Percentiles rank a stretch among this genome's conserved stretches.
These are phyloP conservation scores for Hoplodrina ambigua DNA, from an alignment of 2,888 invertebrate species.

Conservation along the genomic window DNA sequence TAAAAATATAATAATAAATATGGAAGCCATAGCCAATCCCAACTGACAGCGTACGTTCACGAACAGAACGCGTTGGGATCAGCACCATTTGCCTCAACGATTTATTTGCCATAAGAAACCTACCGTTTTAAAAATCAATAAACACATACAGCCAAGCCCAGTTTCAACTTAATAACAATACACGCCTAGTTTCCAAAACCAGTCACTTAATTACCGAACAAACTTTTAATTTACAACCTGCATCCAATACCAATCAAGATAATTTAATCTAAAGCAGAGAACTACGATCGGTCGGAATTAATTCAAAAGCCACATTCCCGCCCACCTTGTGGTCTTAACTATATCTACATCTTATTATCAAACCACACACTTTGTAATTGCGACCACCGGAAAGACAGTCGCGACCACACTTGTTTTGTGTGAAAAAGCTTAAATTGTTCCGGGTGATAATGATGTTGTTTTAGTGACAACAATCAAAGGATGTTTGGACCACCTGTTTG, in stretches of 20 bases:
- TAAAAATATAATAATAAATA: too few relatives aligned
- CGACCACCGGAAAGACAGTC: constrained; percentile 61
- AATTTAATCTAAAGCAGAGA: constrained; percentile 44
- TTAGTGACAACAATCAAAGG: constrained; percentile 52
- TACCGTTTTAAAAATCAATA: neutral
- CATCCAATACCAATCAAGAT: constrained; percentile 28
- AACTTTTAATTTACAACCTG: constrained; percentile 21
- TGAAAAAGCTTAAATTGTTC: constrained; percentile 57
- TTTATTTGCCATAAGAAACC: neutral
- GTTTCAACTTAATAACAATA: constrained; percentile 10
- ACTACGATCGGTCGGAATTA: constrained; percentile 32
- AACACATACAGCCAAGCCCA: neutral
- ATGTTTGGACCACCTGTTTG: constrained; percentile 46
- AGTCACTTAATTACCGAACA: constrained; percentile 36
- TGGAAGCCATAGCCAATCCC: too few relatives aligned
- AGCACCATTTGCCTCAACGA: too few relatives aligned
- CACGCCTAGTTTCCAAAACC: neutral
- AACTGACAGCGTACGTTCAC: too few relatives aligned
- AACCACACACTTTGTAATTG: constrained; percentile 59
- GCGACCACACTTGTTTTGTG: constrained; percentile 52
- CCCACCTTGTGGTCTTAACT: constrained; percentile 44
- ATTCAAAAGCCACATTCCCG: constrained; percentile 47
- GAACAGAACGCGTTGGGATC: too few relatives aligned
- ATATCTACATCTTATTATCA: constrained; percentile 43
- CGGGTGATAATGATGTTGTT: constrained; percentile 49